Evolutionary conservation across 2,113 vertebrate species (phyloP).

Genomic region (Melozone crissalis): DNA sequence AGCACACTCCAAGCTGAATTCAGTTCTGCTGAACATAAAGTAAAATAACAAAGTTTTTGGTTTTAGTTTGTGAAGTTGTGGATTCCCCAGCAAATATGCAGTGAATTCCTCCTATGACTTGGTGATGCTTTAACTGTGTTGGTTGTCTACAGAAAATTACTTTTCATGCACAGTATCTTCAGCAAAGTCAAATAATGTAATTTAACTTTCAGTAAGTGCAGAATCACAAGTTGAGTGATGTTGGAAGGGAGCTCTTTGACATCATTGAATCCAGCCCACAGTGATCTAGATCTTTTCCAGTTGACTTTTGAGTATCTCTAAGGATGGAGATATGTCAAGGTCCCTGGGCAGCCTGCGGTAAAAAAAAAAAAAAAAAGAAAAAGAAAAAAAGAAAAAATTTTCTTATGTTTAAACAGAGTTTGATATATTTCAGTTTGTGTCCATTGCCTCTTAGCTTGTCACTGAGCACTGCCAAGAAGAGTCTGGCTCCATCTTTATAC

Average conservation of each 20-base stretch:
- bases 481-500: background rate
- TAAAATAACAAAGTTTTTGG: background rate
- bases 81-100: background rate
- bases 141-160: background rate
- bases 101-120: background rate
- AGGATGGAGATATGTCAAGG: background rate
- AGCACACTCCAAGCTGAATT: background rate
- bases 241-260: background rate
- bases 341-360: background rate
- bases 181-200: background rate
- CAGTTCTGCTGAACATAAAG: background rate
- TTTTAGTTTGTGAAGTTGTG: background rate
- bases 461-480: background rate
- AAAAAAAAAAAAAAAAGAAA: background rate
- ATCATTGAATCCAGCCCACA: background rate
- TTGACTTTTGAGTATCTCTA: background rate
- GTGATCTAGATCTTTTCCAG: background rate
- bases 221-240: background rate
- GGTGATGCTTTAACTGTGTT: background rate
- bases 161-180: background rate
- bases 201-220: background rate
- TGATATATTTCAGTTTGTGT: background rate
- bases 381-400: no score
- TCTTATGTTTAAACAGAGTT: background rate
- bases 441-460: background rate